Conservation (phyloP, 2,113 vertebrate genomes). For the Eurypyga helias region DNA sequence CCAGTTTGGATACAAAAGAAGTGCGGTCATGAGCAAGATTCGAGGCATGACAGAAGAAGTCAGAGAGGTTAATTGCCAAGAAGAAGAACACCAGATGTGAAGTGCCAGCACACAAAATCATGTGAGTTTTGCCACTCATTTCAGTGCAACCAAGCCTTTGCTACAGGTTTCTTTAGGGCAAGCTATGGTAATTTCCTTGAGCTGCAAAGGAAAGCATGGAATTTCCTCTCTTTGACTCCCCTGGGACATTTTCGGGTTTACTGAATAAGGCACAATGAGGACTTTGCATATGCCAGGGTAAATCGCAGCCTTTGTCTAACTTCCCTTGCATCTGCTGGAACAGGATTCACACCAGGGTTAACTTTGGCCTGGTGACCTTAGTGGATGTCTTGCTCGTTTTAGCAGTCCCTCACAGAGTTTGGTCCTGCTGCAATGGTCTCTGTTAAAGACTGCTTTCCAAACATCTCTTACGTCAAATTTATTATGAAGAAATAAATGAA, state of each 20-base stretch:
- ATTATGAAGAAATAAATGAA: too few species aligned
- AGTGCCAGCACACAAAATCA: background rate
- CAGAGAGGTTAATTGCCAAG: background rate
- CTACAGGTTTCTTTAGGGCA: background rate
- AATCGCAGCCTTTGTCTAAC: background rate
- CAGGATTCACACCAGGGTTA: background rate
- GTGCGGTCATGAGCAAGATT: background rate
- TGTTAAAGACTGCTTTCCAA: background rate
- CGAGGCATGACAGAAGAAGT: background rate
- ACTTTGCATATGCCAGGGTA: background rate
- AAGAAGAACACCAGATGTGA: background rate
- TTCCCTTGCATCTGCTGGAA: background rate
- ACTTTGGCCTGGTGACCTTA: background rate
- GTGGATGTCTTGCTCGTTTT: fast-evolving
- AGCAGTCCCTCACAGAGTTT: background rate
- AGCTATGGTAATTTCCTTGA: background rate
- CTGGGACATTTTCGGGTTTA: background rate
- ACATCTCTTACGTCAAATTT: background rate
- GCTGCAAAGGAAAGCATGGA: background rate
- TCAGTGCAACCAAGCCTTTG: background rate
- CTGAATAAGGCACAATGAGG: background rate
- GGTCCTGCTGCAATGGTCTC: background rate
- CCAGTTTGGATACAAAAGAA: background rate
- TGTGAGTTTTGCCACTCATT: background rate
- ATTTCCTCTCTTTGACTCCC: constrained; percentile 4